Percentiles rank a stretch among this genome's conserved stretches.
Evolutionary conservation across 2,888 invertebrate genomes (phyloP).

Genomic region (Cataglyphis altisquamis): DNA sequence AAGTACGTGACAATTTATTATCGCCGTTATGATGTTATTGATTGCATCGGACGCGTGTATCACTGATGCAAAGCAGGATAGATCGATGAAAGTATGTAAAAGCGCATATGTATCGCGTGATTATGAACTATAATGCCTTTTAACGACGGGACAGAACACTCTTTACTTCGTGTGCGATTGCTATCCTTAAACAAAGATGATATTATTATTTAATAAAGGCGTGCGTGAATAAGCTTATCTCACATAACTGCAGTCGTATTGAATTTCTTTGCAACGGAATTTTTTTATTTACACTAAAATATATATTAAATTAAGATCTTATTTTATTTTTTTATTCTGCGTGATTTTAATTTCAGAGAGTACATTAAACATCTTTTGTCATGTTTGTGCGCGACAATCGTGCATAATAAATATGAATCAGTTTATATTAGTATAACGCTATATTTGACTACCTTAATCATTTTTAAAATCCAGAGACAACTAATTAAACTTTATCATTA

Average conservation of each 20-base stretch:
- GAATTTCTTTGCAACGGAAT: background rate
- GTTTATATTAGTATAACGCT: background rate
- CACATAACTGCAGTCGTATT: background rate
- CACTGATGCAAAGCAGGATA: slow-evolving; percentile 28
- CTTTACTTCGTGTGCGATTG: slow-evolving; percentile 1
- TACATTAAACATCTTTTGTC: background rate
- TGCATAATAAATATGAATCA: background rate
- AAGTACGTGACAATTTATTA: background rate
- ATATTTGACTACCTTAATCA: background rate
- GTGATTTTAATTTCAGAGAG: background rate
- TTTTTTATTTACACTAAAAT: background rate
- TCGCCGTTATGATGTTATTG: background rate
- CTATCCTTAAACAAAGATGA: slow-evolving; percentile 42
- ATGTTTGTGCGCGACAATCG: background rate
- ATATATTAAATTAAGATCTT: slow-evolving; percentile 8
- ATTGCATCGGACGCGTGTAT: slow-evolving; percentile 6
- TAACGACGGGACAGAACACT: background rate
- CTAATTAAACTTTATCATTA: background rate
- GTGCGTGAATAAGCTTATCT: background rate
- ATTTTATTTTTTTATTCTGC: background rate
- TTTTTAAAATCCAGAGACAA: background rate
- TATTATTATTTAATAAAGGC: slow-evolving; percentile 40
- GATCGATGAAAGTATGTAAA: background rate
- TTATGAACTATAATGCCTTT: slow-evolving; percentile 3
- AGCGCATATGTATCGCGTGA: background rate